Evolutionary conservation across 2,888 invertebrate species (phyloP), one percentile per base, ranked within the genome.

Genomic region (Hyalella azteca): DNA sequence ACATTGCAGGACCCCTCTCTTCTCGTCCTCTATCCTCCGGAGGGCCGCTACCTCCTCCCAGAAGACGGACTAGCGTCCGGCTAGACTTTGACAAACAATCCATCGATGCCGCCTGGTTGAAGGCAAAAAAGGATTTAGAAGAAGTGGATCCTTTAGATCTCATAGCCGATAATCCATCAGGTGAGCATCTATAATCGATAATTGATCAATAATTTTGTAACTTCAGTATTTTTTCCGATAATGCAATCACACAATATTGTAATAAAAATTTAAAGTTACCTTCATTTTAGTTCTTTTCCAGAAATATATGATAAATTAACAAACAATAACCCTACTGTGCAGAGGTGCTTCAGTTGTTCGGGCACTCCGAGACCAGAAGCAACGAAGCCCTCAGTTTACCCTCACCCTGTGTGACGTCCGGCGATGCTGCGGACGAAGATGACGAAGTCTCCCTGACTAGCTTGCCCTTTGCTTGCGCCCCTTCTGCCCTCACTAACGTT

Each of bases 81-180:
- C 80, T 86, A 29, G 82, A 86, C 73, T 78, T 90, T 90, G 85
- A 88, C 86, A 85, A 88, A 87, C 85, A 86, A 41, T 90, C 88
- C 81, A 88, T 90, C 29, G 90, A 90, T 81, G 87, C 88, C 85
- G 89, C 89, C 81, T 89, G 89, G 88, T 89, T 89, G 82, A 86
- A 89, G 85, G 90, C 90, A 1, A 90, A 90, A 86, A 88, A 89
- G 22, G 90, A 90, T 84, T 87, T 90, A 87, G 90, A 90, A 83
- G 89, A 88, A 79, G 90, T 90, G 49, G 90, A 90, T 86, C 87
- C 89, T 79, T 87, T 89, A 77, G 90, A 90, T 85, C 88, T 86
- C 41, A 87, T 90, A 82, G 89, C 89, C 7, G 90, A 90, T 83
- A 88, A 87, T 85, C 88, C 88, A 36, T 86, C 87, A 81, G 86